Evolutionary conservation across 2,113 vertebrate species (phyloP).

Genomic region (Seriola quinqueradiata): DNA sequence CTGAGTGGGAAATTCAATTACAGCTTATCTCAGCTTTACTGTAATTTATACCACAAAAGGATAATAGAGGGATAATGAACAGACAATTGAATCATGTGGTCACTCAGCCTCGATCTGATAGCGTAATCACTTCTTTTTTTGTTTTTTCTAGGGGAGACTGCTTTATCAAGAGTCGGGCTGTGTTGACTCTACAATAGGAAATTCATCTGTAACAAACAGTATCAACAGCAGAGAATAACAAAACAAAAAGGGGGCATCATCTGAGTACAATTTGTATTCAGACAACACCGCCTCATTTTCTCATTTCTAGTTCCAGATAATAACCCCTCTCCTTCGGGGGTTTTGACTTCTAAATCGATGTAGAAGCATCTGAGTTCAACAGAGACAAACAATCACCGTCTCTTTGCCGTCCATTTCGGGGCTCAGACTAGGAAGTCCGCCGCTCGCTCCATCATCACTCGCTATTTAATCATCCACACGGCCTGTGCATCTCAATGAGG

Average conservation of each 20-base stretch:
- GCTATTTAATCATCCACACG: conserved; percentile 76
- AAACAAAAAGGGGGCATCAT: conserved; percentile 13
- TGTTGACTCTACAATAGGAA: conserved; percentile 26
- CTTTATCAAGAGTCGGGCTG: conserved; percentile 22
- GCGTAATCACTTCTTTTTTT: conserved; percentile 39
- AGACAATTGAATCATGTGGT: conserved; percentile 49
- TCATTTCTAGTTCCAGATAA: conserved; percentile 32
- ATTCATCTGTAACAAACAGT: conserved; percentile 21
- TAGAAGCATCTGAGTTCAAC: conserved; percentile 40
- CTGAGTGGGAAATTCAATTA: conserved; percentile 75
- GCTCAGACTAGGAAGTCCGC: conserved; percentile 35
- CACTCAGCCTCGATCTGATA: conserved; percentile 66
- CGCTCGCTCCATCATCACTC: conserved; percentile 55
- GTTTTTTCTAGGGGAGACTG: conserved; percentile 2
- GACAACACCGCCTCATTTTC: conserved; percentile 14
- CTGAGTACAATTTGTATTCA: conserved; percentile 40
- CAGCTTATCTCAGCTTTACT: conserved; percentile 73
- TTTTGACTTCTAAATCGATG: conserved; percentile 37
- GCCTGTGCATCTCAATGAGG: conserved; percentile 62
- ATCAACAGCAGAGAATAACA: neutral
- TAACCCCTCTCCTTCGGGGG: conserved; percentile 2
- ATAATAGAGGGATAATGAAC: conserved; percentile 62
- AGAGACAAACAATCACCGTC: conserved; percentile 47
- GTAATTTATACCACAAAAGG: conserved; percentile 63
- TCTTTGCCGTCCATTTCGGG: conserved; percentile 23